phyloP scores from a whole-genome alignment of 2,888 invertebrate genomes.

The Diaprepes abbreviatus region DNA sequence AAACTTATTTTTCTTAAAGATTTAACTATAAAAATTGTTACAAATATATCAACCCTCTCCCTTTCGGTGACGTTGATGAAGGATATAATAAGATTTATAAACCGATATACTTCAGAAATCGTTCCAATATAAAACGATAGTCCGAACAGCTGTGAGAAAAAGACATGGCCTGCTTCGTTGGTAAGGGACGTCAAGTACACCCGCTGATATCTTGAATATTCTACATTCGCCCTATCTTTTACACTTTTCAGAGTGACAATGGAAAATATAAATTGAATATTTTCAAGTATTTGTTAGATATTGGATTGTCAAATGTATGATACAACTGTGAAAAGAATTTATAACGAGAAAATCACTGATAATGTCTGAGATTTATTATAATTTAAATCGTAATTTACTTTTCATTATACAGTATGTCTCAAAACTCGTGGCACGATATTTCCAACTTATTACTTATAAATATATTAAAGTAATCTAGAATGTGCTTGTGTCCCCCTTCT shows the following conservation, averaged over 20 bases:
- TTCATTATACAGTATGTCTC: too few relatives aligned
- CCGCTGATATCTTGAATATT: conserved; percentile 25
- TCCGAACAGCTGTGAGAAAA: conserved; percentile 37
- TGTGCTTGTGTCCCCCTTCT: too few relatives aligned
- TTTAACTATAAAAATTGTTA: background rate
- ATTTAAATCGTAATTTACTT: background rate
- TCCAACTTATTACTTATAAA: too few relatives aligned
- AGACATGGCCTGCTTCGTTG: conserved; percentile 27
- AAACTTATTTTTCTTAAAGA: too few relatives aligned
- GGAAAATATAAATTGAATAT: conserved; percentile 20
- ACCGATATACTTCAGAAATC: conserved; percentile 33
- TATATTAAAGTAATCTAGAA: too few relatives aligned
- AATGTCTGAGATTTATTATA: background rate
- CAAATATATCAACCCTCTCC: background rate
- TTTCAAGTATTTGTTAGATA: conserved; percentile 13
- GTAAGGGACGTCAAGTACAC: conserved; percentile 32
- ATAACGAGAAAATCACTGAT: conserved; percentile 2
- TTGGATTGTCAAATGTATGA: conserved; percentile 11
- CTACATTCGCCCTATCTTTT: conserved; percentile 25
- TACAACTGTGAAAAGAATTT: background rate
- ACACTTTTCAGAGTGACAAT: conserved; percentile 22
- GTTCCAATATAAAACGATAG: conserved; percentile 42
- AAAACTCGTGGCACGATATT: too few relatives aligned
- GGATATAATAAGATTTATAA: conserved; percentile 36
- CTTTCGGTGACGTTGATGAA: conserved; percentile 6